Base-by-base conservation (phyloP, 1,140 invertebrate genomes). In the Drosophila sucinea region DNA sequence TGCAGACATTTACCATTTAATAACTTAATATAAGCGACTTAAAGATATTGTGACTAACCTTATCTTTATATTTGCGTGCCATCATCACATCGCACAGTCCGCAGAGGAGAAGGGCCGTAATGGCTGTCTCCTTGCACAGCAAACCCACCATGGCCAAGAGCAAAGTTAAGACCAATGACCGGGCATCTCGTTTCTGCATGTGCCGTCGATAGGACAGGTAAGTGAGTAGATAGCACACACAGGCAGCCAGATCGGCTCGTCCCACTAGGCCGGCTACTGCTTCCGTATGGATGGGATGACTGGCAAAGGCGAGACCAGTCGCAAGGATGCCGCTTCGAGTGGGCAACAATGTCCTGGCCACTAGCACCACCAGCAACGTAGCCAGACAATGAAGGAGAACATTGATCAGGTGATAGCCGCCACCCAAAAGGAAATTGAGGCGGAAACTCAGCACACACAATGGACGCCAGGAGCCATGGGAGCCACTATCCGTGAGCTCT, bases 281-380 rank as follows among this genome's bases (percentile, higher is more conserved):
- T 93, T 99, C 98, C 38, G 97, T 97, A 93, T 99, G 98, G 74
- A 99, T 95, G 23, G 98, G 98, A 94, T 99, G 98, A 0, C 96
- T 95, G 57, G 98, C 97, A 93, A 99, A 99, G 27, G 98, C 93
- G 1, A 98, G 91, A 4, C 97, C 96, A 1, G 97, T 95, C 25
- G 97, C 93, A 67, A 95, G 94, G 27, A 95, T 94, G 10, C 95
- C 94, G 94, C 92, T 84, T 92, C 74, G 70, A 41, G 71, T 60
- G n/a, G 74, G 71, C 62, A 96, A 92, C 3, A 96, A 91, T 56
- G 94, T 94, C 47, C 94, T 93, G 6, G 95, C 95, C n/a, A 96
- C 94, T 55, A 93, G 93, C 25, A 97, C 95, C 30, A 98, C 96
- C 6, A 98, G 94, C 3, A 94, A 94, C 0, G 96, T 97, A 57